Conservation (phyloP, 1,140 invertebrate genomes). For the Oryctes rhinoceros region DNA sequence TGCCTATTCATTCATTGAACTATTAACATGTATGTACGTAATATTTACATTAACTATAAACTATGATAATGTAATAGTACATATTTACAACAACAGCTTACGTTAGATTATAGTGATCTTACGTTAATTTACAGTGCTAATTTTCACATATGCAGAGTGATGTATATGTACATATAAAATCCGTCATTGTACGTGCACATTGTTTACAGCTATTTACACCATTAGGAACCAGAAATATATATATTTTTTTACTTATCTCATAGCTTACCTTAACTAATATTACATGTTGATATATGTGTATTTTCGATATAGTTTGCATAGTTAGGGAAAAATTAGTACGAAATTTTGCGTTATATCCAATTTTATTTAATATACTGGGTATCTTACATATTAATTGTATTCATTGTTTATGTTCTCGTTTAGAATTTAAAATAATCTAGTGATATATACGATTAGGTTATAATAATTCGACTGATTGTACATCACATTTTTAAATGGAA, state of each 20-base stretch:
- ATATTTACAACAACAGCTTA: slow-evolving; percentile 31
- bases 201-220: background rate
- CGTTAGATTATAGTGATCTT: background rate
- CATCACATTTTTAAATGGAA: slow-evolving; percentile 29
- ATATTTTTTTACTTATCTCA: background rate
- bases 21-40: background rate
- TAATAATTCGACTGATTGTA: slow-evolving; percentile 36
- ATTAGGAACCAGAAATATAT: slow-evolving; percentile 34
- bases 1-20: background rate
- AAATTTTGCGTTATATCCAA: background rate
- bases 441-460: slow-evolving; percentile 20
- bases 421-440: background rate
- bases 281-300: slow-evolving; percentile 14
- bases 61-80: slow-evolving; percentile 13
- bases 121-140: background rate
- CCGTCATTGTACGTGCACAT: background rate
- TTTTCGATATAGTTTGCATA: slow-evolving; percentile 12
- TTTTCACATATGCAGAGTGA: background rate
- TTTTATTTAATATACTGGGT: background rate
- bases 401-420: background rate
- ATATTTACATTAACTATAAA: slow-evolving; percentile 12
- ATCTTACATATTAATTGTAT: slow-evolving; percentile 6
- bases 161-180: background rate
- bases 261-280: background rate
- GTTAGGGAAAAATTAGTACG: slow-evolving; percentile 1